Evolutionary conservation across 1,140 invertebrate genomes (phyloP), one percentile per base, ranked within the genome.

Genomic region (Musca vetustissima): DNA sequence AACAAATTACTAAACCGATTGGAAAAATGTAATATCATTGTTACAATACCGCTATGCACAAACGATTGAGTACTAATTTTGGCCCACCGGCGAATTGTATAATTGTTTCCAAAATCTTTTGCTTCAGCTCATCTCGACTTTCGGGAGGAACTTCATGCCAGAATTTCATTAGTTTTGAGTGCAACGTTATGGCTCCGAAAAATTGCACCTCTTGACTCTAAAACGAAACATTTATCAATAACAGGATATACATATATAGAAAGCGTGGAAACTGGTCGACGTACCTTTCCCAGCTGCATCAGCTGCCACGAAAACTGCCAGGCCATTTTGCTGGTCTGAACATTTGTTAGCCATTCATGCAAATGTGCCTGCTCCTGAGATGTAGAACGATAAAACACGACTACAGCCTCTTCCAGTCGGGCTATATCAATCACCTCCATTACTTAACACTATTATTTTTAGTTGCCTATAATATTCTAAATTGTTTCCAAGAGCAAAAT

Each of bases 261-360:
- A n/a, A n/a, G n/a, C 71, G 61, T 53, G 65, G 67, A 36, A 49
- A 22, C 68, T 14, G 15, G n/a, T 28, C 66, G 68, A 70, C 17
- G 9, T 17, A 89, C 93, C 86, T 94, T 93, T 66, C 88, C 86
- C 11, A 90, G 87, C 76, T 90, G 87, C 71, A 96, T 85, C 21
- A 97, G 85, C 68, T 93, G 88, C 94, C 94, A 96, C 1, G 93
- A 89, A 84, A 96, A 94, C 72, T 87, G 88, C 95, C 95, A 97
- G 28, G 94, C 94, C 83, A 94, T 89, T 11, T 88, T 86, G 25
- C 92, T 94, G 68, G 88, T 85, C 83, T 96, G 94, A 22, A 92
- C 91, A 68, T 88, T 85, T 52, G 91, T 90, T 28, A 96, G 85
- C 91, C 92, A 95, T 19, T 90, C 84, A 81, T 96, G 93, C 70